Evolutionary conservation across 37 sponge, comb jelly and placozoan genomes (phyloP).

Genomic region (Dysidea cf. avara): DNA sequence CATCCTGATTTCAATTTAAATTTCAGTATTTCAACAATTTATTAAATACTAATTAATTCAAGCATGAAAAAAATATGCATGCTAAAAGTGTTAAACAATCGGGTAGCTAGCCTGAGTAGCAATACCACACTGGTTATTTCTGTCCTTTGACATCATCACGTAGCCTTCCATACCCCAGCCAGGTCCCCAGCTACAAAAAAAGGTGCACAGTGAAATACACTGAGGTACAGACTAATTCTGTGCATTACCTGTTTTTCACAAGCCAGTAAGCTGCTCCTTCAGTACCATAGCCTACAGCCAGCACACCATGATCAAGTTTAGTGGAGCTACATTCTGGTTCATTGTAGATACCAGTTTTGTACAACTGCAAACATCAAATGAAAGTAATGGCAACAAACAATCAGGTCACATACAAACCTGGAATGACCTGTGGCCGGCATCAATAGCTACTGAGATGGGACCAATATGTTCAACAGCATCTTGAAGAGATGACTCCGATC

Average conservation of each 20-base stretch:
- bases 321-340: constrained; percentile 74
- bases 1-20: no score
- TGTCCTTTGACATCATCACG: constrained; percentile 43
- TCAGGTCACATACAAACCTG: constrained; percentile 38
- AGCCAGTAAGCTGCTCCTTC: constrained; percentile 69
- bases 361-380: constrained; percentile 29
- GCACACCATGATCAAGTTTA: constrained; percentile 90
- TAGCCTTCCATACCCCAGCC: no score
- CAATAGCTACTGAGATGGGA: constrained; percentile 93
- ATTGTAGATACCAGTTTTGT: constrained; percentile 81
- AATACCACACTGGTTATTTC: constrained; percentile 66
- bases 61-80: no score
- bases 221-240: no score
- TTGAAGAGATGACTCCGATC: constrained; percentile 57
- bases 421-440: constrained; percentile 76
- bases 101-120: constrained; percentile 71
- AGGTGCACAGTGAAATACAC: no score
- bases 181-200: constrained; percentile 71
- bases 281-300: constrained; percentile 89
- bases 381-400: background rate
- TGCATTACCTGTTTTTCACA: constrained; percentile 83
- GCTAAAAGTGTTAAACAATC: no score
- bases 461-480: constrained; percentile 71
- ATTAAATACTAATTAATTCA: no score
- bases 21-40: no score